These are phyloP conservation scores for Molanna angustata DNA, from an alignment of 2,888 invertebrate genomes.

Conservation along the genomic window DNA sequence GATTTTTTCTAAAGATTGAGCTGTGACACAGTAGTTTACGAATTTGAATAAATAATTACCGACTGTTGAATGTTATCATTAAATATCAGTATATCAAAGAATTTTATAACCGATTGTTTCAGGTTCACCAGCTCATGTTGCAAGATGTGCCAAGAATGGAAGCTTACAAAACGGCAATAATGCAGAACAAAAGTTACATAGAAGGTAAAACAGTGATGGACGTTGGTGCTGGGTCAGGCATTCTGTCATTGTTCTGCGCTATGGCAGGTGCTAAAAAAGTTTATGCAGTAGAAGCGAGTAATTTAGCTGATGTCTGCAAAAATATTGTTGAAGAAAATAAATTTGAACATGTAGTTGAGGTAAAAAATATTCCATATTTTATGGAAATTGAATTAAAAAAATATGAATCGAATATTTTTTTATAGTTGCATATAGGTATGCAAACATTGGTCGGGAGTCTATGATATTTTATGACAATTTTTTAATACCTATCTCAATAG, in stretches of 20 bases:
- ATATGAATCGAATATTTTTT: too few species aligned
- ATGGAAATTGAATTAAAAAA: too few species aligned
- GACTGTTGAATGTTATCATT: background rate
- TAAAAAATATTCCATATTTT: conserved; percentile 36
- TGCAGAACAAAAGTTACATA: conserved; percentile 63
- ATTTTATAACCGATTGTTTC: conserved; percentile 16
- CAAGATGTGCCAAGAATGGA: conserved; percentile 72
- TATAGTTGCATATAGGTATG: too few species aligned
- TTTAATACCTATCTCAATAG: too few species aligned
- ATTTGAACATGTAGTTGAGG: conserved; percentile 63
- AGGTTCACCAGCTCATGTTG: conserved; percentile 82
- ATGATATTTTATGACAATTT: too few species aligned
- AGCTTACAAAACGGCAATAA: conserved; percentile 79
- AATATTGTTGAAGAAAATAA: conserved; percentile 70
- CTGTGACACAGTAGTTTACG: too few species aligned
- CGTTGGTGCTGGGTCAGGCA: conserved; percentile 84
- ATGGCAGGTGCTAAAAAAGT: conserved; percentile 86
- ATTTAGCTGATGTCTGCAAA: conserved; percentile 61
- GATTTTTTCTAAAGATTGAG: too few species aligned
- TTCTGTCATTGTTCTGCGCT: conserved; percentile 86
- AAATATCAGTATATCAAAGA: background rate
- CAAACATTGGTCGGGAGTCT: too few species aligned
- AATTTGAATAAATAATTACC: background rate
- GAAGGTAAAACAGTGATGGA: conserved; percentile 79
- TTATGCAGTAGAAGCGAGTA: conserved; percentile 81